These are phyloP conservation scores for Nothocercus nigrocapillus DNA, from an alignment of 2,113 vertebrate genomes.

Conservation along the genomic window DNA sequence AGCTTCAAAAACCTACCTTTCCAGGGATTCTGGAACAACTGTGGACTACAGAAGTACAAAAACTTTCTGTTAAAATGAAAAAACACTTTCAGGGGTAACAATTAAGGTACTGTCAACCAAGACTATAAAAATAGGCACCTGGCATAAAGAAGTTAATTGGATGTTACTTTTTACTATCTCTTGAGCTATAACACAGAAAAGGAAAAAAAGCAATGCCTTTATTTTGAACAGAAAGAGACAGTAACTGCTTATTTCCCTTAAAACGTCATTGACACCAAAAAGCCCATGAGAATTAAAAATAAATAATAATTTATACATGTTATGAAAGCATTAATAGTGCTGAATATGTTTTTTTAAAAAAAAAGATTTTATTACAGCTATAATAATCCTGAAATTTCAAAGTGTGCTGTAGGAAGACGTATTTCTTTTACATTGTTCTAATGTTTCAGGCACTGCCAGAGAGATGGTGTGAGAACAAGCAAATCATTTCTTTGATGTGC, in stretches of 20 bases:
- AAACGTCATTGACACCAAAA: not conserved
- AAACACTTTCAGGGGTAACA: not conserved
- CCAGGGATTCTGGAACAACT: not conserved
- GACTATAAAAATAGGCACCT: not conserved
- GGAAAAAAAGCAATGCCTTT: not conserved
- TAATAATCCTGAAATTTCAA: not conserved
- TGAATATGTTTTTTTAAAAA: not conserved
- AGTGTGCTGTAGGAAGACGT: rapidly evolving
- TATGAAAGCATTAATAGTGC: not conserved
- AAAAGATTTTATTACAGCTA: not conserved
- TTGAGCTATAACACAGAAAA: not conserved
- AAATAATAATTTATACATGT: not conserved
- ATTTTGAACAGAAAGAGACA: not conserved
- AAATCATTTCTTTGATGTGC: not conserved
- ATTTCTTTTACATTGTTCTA: not conserved
- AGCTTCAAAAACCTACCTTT: not conserved
- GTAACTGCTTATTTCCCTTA: not conserved
- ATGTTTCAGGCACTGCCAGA: not conserved
- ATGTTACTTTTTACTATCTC: not conserved
- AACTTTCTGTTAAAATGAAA: not conserved
- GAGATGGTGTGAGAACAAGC: not conserved
- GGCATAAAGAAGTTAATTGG: not conserved
- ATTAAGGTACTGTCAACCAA: not conserved
- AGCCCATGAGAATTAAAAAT: not conserved
- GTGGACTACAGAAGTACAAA: not conserved